Base-by-base conservation (phyloP, 1,140 invertebrate species). In the Telenomus remus region DNA sequence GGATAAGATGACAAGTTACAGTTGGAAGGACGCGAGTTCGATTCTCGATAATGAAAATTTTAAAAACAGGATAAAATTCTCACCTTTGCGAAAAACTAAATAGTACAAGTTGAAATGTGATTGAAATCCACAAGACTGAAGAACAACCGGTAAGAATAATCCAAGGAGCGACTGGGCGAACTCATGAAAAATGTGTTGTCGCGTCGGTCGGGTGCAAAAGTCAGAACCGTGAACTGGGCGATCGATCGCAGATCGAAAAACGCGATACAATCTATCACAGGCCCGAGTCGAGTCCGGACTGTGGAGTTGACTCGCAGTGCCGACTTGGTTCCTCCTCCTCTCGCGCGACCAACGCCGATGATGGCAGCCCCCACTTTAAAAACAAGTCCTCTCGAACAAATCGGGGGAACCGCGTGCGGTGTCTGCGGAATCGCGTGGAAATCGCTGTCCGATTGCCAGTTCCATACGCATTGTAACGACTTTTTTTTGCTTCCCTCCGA, bases 271-370 rank as follows among this genome's bases (percentile, higher is more conserved):
- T 87, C 86, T 88, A 83, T 83, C 85, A 81, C 83, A 82, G 84
- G 70, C 84, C 79, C 83, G 83, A 80, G 86, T 84, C 81, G 81
- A 85, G 84, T 86, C 82, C 82, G 85, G 83, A 88, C 86, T 88
- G 85, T 85, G 83, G 57, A 61, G 81, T 65, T 71, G 51, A 80
- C 79, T 81, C 80, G 54, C 61, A 39, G 34, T 80, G 80, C 79
- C 80, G 82, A 80, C 71, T 65, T 70, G 72, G 68, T 76, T 75
- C 63, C 76, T 78, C 80, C 78, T 81, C 79, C 79, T 81, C 73
- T 81, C 73, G 73, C 73, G 49, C 51, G 59, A 80, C 19, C 78
- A 78, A 75, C 80, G 61, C 51, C 71, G 46, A 64, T 68, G 64
- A 68, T 60, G 72, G 50, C 43, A 51, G 59, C 68, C 73, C 77